Evolutionary conservation across 2,113 vertebrate genomes (phyloP), one percentile per base, ranked within the genome.

Genomic region (Athene cunicularia): DNA sequence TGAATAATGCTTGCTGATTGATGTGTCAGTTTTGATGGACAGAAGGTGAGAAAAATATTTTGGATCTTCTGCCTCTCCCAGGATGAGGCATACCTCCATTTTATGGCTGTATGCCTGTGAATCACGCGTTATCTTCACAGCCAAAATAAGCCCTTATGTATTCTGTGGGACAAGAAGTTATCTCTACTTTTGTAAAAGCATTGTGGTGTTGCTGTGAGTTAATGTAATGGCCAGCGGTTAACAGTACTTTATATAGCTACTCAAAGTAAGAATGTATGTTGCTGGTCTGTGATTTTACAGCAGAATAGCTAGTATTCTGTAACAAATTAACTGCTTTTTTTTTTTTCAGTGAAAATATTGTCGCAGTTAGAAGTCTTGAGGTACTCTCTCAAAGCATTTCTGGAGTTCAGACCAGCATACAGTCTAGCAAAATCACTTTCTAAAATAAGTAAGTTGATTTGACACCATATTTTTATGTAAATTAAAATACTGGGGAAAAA

Each of bases 391-490:
- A 97, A 95, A 95, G 89, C 94, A 50, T 96, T 97, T 96, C 80
- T 97, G 93, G 87, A 96, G 80, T 95, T 94, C 90, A 96, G 81
- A 92, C 94, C 95, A 90, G 92, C 94, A 71, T 96, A 95, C 93
- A 94, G 80, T 95, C 96, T 94, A 94, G 95, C 93, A 96, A 95
- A 95, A 52, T 97, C 95, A 88, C 93, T 94, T 84, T 97, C 96
- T 96, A 97, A 97, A 96, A 96, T 96, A 93, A 97, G 95, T 96
- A 96, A 96, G 95, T 96, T 93, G 71, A 94, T 81, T 55, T 93
- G 79, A 94, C 0, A 5, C 59, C 17, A 3, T 88, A 67, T 88
- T 89, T 87, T 33, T 85, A 37, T 81, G 33, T 68, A 93, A 82
- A 91, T 90, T 82, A 72, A 93, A 95, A 90, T 95, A 88, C 50